Conservation (phyloP, 2,888 invertebrate genomes). For the Prosopocoilus inquinatus region DNA sequence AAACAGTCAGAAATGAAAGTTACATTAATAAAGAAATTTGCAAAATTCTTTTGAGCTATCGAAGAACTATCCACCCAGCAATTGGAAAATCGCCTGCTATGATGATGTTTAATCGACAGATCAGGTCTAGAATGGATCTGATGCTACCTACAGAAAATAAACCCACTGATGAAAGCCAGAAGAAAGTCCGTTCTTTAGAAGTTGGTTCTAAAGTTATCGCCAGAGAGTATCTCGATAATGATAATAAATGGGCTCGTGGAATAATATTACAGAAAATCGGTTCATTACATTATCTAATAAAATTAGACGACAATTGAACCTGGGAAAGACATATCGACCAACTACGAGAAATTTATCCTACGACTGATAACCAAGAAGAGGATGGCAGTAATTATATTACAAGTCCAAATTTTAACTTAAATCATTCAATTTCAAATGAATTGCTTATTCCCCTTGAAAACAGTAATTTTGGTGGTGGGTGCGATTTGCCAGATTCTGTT, state of each 20-base stretch:
- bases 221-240: background rate
- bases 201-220: conserved; percentile 3
- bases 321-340: conserved; percentile 10
- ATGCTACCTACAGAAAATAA: background rate
- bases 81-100: conserved; percentile 23
- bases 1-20: conserved; percentile 1
- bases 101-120: conserved; percentile 24
- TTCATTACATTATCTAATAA: conserved; percentile 3
- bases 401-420: too few relatives aligned
- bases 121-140: conserved; percentile 15
- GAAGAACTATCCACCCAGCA: conserved; percentile 19
- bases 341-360: background rate
- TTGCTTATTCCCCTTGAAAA: too few relatives aligned
- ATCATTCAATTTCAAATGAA: too few relatives aligned
- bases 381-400: too few relatives aligned
- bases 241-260: conserved; percentile 4
- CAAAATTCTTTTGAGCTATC: conserved; percentile 10
- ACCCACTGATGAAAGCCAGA: background rate
- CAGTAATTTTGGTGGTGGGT: too few relatives aligned
- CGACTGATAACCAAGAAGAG: too few relatives aligned
- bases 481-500: too few relatives aligned
- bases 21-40: background rate
- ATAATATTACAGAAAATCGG: conserved; percentile 2
- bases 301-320: background rate
- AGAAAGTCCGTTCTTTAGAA: background rate